Percentiles rank a stretch among this genome's conserved stretches.
These are phyloP conservation scores for Parazoanthus atlanticus DNA, from an alignment of 92 coral and sea anemone species.

Conservation along the genomic window DNA sequence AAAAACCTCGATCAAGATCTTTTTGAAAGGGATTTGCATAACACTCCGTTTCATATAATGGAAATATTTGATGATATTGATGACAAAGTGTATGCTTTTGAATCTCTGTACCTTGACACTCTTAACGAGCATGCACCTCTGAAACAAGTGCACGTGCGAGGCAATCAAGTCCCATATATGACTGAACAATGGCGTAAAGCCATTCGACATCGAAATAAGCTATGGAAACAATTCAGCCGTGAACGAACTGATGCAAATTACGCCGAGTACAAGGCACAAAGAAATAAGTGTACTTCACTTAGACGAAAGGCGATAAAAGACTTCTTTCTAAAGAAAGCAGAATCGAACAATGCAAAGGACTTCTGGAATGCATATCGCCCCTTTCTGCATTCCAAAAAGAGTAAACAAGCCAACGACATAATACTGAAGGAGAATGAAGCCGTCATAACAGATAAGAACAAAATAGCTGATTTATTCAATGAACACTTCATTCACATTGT, in stretches of 20 bases:
- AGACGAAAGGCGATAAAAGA: slow-evolving; percentile 43
- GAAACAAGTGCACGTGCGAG: slow-evolving; percentile 47
- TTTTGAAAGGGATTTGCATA: slow-evolving; percentile 33
- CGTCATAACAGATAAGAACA: slow-evolving; percentile 53
- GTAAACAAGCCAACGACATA: slow-evolving; percentile 71
- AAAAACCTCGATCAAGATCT: slow-evolving; percentile 29
- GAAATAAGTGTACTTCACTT: slow-evolving; percentile 49
- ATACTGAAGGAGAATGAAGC: slow-evolving; percentile 52
- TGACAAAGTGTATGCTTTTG: too few species aligned
- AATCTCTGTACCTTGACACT: not conserved
- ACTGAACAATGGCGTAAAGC: slow-evolving; percentile 55
- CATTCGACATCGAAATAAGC: slow-evolving; percentile 39
- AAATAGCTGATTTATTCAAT: slow-evolving; percentile 58
- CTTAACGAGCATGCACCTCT: too few species aligned
- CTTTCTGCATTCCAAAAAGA: slow-evolving; percentile 19
- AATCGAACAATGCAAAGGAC: slow-evolving; percentile 19
- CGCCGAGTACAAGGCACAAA: slow-evolving; percentile 48
- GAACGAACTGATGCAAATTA: slow-evolving; percentile 50
- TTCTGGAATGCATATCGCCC: slow-evolving; percentile 23
- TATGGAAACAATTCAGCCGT: slow-evolving; percentile 45
- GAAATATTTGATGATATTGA: slow-evolving; percentile 1
- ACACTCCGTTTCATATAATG: slow-evolving; percentile 21
- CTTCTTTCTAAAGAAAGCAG: slow-evolving; percentile 33
- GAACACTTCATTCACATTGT: slow-evolving; percentile 56
- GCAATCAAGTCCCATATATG: slow-evolving; percentile 52